Evolutionary conservation across 2,797 vertebrate species (phyloP).

Genomic region (Mormyrops attenuatus): DNA sequence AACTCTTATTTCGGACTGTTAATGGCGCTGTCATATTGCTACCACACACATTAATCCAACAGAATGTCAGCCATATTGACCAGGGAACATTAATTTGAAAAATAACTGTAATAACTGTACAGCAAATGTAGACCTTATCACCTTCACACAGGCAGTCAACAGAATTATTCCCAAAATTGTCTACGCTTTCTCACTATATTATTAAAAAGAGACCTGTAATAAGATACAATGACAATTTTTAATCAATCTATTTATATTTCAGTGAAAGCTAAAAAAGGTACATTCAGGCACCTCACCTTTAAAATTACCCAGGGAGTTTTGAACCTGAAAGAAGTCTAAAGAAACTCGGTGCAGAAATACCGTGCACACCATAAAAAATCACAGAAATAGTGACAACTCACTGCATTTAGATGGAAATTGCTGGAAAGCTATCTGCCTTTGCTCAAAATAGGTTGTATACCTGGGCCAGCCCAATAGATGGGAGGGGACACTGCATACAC

Average conservation of each 20-base stretch:
- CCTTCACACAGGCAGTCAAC: slow-evolving; percentile 30
- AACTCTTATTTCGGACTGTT: slow-evolving; percentile 38
- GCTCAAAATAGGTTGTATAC: not conserved
- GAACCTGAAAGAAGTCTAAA: not conserved
- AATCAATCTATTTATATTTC: not conserved
- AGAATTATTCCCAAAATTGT: slow-evolving; percentile 24
- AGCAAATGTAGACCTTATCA: slow-evolving; percentile 33
- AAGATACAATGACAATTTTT: not conserved
- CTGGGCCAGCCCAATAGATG: not conserved
- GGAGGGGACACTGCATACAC: not conserved
- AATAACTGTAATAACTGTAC: slow-evolving; percentile 43
- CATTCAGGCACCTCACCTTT: not conserved
- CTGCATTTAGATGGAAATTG: not conserved
- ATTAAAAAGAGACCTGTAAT: not conserved
- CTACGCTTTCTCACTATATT: slow-evolving; percentile 1
- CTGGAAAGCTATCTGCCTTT: not conserved
- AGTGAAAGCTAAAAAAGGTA: not conserved
- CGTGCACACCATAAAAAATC: not conserved
- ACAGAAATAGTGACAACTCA: not conserved
- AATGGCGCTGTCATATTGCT: slow-evolving; percentile 40
- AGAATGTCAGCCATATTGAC: slow-evolving; percentile 39
- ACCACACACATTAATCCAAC: slow-evolving; percentile 39
- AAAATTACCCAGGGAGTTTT: not conserved
- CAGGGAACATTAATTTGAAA: slow-evolving; percentile 40
- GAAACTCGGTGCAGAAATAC: not conserved